phyloP scores from a whole-genome alignment of 2,797 vertebrate species.

The Lepilemur ruficaudatus region DNA sequence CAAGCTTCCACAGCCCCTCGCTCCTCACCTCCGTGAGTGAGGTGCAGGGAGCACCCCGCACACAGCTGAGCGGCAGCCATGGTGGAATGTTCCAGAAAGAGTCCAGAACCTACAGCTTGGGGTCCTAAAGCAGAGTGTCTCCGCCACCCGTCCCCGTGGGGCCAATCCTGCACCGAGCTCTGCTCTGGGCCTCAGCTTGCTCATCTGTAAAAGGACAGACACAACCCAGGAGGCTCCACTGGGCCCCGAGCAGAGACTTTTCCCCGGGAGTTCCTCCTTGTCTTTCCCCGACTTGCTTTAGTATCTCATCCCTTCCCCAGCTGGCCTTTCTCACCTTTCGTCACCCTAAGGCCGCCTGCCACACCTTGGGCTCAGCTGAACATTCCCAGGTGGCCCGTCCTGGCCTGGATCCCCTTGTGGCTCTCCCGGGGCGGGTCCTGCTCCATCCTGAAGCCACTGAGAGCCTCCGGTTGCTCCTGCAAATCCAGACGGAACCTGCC shows the following conservation, averaged over 20 bases:
- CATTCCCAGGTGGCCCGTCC: no score
- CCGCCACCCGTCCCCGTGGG: not conserved
- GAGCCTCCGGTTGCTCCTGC: not conserved
- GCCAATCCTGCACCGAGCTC: no score
- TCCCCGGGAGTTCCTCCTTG: not conserved
- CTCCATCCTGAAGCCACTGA: not conserved
- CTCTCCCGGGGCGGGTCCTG: accelerated
- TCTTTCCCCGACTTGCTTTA: not conserved
- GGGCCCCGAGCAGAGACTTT: accelerated
- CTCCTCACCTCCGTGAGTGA: not conserved
- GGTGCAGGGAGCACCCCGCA: not conserved
- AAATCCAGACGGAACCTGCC: not conserved
- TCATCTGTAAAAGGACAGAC: not conserved
- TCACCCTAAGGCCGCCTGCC: not conserved
- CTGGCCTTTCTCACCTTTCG: not conserved
- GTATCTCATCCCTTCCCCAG: accelerated
- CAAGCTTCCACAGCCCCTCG: not conserved
- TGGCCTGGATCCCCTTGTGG: not conserved
- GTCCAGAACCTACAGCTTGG: not conserved
- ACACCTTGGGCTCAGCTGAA: not conserved
- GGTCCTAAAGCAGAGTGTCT: not conserved
- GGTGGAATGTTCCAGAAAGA: not conserved
- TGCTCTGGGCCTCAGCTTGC: not conserved
- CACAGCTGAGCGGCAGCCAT: not conserved
- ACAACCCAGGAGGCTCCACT: accelerated